Percentiles rank a stretch among this genome's conserved stretches.
Conservation (phyloP, 2,888 invertebrate species). For the Tinea semifulvella region DNA sequence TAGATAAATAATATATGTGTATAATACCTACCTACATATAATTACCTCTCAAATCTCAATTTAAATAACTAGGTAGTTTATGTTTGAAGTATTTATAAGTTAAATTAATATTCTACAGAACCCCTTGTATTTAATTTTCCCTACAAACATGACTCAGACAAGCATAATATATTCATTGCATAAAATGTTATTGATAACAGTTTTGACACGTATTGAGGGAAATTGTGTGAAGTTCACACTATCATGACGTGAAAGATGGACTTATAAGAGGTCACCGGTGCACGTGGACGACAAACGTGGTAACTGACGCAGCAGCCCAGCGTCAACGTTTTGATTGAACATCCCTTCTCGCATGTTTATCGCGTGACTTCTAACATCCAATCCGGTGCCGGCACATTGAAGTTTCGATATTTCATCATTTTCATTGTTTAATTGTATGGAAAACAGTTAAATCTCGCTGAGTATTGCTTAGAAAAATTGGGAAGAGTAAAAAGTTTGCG, state of each 20-base stretch:
- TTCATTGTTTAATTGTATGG: neutral
- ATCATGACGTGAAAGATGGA: neutral
- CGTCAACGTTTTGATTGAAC: neutral
- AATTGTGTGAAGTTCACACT: neutral
- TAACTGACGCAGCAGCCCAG: neutral
- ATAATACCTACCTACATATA: too few species aligned
- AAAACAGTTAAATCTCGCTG: neutral
- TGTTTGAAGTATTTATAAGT: too few species aligned
- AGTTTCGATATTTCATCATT: constrained; percentile 10
- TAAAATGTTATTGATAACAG: neutral
- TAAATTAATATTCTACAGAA: neutral
- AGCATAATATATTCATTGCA: neutral
- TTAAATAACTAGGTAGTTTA: too few species aligned
- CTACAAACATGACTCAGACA: neutral
- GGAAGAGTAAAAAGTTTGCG: neutral
- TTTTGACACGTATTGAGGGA: too few species aligned
- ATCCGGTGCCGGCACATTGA: constrained; percentile 10
- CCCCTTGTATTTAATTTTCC: neutral
- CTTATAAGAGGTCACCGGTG: neutral
- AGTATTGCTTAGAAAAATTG: neutral
- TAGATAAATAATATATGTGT: too few species aligned
- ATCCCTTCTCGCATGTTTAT: constrained; percentile 12
- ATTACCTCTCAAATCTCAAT: too few species aligned
- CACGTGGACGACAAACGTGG: neutral
- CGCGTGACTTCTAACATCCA: constrained; percentile 11